Percentiles rank a stretch among this genome's conserved stretches.
phyloP scores from a whole-genome alignment of 2,888 invertebrate species.

The Amblyteles armatorius region DNA sequence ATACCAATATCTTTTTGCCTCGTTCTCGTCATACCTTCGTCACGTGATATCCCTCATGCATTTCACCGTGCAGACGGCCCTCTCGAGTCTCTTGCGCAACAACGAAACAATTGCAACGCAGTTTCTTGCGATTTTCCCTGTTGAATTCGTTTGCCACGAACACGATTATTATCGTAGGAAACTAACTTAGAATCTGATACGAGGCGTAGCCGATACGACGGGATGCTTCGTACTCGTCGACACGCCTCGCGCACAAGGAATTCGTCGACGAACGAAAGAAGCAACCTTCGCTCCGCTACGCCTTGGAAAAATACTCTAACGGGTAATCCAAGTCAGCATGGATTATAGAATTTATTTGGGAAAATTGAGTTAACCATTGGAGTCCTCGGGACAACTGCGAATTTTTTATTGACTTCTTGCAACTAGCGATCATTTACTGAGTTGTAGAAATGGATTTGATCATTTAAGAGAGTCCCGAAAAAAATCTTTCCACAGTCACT shows the following conservation, averaged over 20 bases:
- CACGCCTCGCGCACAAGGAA: slow-evolving; percentile 57
- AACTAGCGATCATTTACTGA: slow-evolving; percentile 37
- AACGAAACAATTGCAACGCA: slow-evolving; percentile 56
- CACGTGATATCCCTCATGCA: slow-evolving; percentile 18
- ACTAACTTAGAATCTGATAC: not conserved
- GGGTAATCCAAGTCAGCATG: not conserved
- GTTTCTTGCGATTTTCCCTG: slow-evolving; percentile 44
- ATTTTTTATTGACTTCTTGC: slow-evolving; percentile 44
- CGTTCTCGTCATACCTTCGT: slow-evolving; percentile 28
- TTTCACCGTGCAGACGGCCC: slow-evolving; percentile 1
- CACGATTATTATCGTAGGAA: slow-evolving; percentile 16
- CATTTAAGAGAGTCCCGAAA: slow-evolving; percentile 55
- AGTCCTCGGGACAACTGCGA: slow-evolving; percentile 26
- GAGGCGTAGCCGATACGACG: slow-evolving; percentile 8
- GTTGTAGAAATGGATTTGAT: slow-evolving; percentile 3
- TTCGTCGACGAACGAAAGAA: slow-evolving; percentile 52
- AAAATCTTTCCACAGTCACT: slow-evolving; percentile 72
- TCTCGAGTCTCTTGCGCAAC: slow-evolving; percentile 53
- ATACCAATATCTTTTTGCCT: slow-evolving; percentile 67
- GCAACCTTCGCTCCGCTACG: not conserved
- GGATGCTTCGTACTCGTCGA: slow-evolving; percentile 40
- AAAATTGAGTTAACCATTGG: slow-evolving; percentile 41
- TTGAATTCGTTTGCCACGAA: slow-evolving; percentile 41
- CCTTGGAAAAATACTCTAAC: not conserved
- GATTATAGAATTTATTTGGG: not conserved